These are phyloP conservation scores for Drosophila simulans DNA, from an alignment of 1,140 invertebrate genomes.

Conservation along the genomic window DNA sequence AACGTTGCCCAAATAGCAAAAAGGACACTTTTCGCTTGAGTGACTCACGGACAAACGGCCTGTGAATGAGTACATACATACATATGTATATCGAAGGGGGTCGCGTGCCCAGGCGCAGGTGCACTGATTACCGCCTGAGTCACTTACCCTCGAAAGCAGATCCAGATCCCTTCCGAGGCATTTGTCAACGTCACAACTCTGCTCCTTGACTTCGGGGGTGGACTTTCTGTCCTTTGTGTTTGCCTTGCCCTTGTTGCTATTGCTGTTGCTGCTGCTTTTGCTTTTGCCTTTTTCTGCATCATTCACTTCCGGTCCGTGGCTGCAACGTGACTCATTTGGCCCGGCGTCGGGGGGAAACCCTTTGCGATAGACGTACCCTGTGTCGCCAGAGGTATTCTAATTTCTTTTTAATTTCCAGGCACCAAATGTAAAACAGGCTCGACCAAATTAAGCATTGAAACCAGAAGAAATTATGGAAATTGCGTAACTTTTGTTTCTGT, in stretches of 20 bases:
- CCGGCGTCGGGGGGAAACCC: slow-evolving; percentile 40
- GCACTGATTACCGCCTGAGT: slow-evolving; percentile 78
- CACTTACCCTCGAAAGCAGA: slow-evolving; percentile 29
- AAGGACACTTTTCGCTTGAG: slow-evolving; percentile 54
- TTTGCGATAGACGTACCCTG: slow-evolving; percentile 10
- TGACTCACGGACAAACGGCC: slow-evolving; percentile 43
- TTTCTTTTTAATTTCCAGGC: not conserved
- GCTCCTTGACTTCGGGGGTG: slow-evolving; percentile 44
- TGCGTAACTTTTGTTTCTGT: not conserved
- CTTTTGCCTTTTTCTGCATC: slow-evolving; percentile 67
- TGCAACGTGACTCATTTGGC: slow-evolving; percentile 73
- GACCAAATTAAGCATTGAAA: not conserved
- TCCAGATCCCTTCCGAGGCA: slow-evolving; percentile 48
- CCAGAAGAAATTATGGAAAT: too few species aligned
- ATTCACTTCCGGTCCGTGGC: slow-evolving; percentile 71
- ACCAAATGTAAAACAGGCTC: not conserved
- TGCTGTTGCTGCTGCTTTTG: not conserved
- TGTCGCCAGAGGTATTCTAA: not conserved
- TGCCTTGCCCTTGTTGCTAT: slow-evolving; percentile 39
- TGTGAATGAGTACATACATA: too few species aligned
- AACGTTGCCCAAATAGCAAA: slow-evolving; percentile 28
- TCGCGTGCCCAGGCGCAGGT: slow-evolving; percentile 75
- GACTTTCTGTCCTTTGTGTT: slow-evolving; percentile 50
- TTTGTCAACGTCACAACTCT: slow-evolving; percentile 73
- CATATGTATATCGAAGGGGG: slow-evolving; percentile 1